Base-by-base conservation (phyloP, 2,113 vertebrate species). In the Pseudonaja textilis region DNA sequence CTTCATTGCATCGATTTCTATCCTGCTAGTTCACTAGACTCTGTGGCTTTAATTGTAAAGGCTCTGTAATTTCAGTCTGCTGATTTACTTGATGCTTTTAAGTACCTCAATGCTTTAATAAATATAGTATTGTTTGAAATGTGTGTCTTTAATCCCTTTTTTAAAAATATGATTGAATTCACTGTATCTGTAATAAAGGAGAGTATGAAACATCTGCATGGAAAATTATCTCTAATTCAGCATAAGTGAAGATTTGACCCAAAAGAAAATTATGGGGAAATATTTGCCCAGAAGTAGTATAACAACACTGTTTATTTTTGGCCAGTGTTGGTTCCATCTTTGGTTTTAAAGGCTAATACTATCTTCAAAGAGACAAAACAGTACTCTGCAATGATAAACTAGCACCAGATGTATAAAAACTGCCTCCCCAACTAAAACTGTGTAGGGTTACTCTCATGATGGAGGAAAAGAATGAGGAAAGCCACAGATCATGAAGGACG, bases 341-440 rank as follows among this genome's bases (percentile, higher is more conserved):
- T 95, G 95, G 95, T 96, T 96, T 95, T 93, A 95, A 96, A 95
- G 92, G 34, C 34, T 42, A 81, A 81, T 42, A 7, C 74, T 42
- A 10, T 81, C 34, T 81, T 42, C 74, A 81, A 81, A 81, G 0
- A 81, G 34, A 42, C 18, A 81, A 81, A 81, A 42, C 16, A 81
- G 18, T 81, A 81, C 22, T 81, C 74, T 81, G 6, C 69, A 81
- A 20, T 81, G 34, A 6, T 74, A 50, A 52, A 34, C 34, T 54
- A 90, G 95, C 96, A 96, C 89, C 95, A 95, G 95, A 94, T 95
- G 3, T 34, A 56, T 88, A n/a, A 34, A 34, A 56, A 56, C n/a
- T 25, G 88, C 94, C 95, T 95, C 93, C 93, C 94, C 94, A 91
- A 95, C 95, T 95, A 95, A 96, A 96, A 95, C 96, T 95, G 96